Conservation (phyloP, 2,113 vertebrate genomes). For the Leuciscus idus region DNA sequence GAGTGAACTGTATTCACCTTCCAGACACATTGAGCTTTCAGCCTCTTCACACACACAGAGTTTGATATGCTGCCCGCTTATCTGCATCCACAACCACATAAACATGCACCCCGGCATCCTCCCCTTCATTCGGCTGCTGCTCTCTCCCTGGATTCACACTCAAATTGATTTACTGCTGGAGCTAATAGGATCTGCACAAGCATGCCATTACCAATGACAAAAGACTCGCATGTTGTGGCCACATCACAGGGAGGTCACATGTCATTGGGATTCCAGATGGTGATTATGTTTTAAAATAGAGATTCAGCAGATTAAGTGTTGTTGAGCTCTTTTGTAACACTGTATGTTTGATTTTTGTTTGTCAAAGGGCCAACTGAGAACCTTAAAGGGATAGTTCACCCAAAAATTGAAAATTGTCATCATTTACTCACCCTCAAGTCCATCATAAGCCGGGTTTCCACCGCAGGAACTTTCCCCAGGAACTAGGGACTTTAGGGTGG, state of each 20-base stretch:
- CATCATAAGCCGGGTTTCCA: too few species aligned
- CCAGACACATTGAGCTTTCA: constrained; percentile 7
- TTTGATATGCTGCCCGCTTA: constrained; percentile 14
- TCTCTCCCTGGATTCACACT: constrained; percentile 33
- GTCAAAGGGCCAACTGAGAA: not conserved
- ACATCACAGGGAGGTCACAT: constrained; percentile 9
- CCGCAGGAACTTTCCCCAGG: too few species aligned
- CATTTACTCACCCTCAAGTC: too few species aligned
- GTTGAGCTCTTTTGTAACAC: not conserved
- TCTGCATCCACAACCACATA: constrained; percentile 31
- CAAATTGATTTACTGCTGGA: constrained; percentile 34
- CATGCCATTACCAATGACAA: constrained; percentile 6
- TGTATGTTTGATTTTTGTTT: not conserved
- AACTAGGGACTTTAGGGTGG: too few species aligned
- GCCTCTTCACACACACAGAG: not conserved
- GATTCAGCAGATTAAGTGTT: not conserved
- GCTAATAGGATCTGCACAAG: constrained; percentile 41
- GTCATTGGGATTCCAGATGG: not conserved
- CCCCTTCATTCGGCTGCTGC: not conserved
- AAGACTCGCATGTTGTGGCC: constrained; percentile 1
- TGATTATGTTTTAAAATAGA: not conserved
- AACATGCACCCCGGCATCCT: not conserved
- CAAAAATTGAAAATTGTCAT: too few species aligned
- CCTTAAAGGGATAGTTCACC: not conserved
- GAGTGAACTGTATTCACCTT: constrained; percentile 14